These are phyloP conservation scores for Steromphala cineraria DNA, from an alignment of 2,888 invertebrate species.

Conservation along the genomic window DNA sequence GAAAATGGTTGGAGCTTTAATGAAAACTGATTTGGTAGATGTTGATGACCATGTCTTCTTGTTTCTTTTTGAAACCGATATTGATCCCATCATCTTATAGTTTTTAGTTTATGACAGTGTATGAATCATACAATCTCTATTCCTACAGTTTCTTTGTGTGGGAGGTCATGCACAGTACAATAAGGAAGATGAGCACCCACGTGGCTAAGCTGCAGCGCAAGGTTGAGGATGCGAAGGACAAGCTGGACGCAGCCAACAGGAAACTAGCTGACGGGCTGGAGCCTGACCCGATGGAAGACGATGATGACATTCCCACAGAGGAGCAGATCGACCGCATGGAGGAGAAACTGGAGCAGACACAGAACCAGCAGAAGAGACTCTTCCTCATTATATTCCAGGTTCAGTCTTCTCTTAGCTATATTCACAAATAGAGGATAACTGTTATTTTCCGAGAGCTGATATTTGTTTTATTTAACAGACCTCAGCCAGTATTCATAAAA, in stretches of 20 bases:
- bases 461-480: too few species aligned
- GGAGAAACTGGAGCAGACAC: constrained; percentile 93
- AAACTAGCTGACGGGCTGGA: constrained; percentile 68
- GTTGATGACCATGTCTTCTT: too few species aligned
- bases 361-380: constrained; percentile 96
- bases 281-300: constrained; percentile 69
- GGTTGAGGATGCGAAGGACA: constrained; percentile 89
- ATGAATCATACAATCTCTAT: background rate
- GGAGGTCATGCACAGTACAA: constrained; percentile 96
- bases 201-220: constrained; percentile 88
- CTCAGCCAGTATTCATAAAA: too few species aligned
- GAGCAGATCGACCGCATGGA: constrained; percentile 97
- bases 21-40: too few species aligned
- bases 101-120: too few species aligned
- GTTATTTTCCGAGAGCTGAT: too few species aligned
- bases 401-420: constrained; percentile 15
- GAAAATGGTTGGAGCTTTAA: too few species aligned
- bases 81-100: too few species aligned
- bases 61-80: too few species aligned
- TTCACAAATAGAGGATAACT: background rate
- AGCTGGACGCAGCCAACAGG: constrained; percentile 80
- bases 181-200: constrained; percentile 97
- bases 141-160: constrained; percentile 88
- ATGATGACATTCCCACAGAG: constrained; percentile 80
- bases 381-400: constrained; percentile 97